Conservation (phyloP, 1,140 invertebrate species). For the Zaprionus ghesquierei region DNA sequence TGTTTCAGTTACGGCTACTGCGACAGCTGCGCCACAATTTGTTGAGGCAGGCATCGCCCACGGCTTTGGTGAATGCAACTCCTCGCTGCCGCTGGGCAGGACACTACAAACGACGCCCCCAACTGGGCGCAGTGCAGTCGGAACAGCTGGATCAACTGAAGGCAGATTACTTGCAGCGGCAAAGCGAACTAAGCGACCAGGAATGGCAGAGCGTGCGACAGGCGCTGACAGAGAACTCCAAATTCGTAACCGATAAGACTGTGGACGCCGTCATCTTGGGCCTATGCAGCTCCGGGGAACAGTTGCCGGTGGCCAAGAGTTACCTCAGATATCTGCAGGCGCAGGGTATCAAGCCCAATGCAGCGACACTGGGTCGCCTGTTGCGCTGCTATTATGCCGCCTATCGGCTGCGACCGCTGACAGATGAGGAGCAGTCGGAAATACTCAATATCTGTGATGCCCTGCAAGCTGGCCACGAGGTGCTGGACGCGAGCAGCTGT, state of each 20-base stretch:
- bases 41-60: background rate
- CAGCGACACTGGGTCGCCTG: conserved; percentile 84
- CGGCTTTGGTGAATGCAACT: background rate
- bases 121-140: conserved; percentile 30
- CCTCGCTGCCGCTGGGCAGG: conserved; percentile 37
- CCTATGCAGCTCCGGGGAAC: conserved; percentile 80
- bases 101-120: conserved; percentile 48
- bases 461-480: conserved; percentile 84
- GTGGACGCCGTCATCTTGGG: conserved; percentile 85
- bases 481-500: conserved; percentile 85
- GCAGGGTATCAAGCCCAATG: conserved; percentile 83
- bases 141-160: conserved; percentile 60
- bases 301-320: conserved; percentile 83
- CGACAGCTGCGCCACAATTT: conserved; percentile 13
- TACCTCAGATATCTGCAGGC: conserved; percentile 85
- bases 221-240: conserved; percentile 46
- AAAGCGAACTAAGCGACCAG: conserved; percentile 21
- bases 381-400: conserved; percentile 84
- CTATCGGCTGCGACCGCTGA: conserved; percentile 74
- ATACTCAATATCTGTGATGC: conserved; percentile 84
- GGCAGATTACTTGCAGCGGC: conserved; percentile 38
- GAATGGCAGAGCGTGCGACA: conserved; percentile 59
- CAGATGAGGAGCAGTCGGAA: conserved; percentile 83
- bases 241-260: conserved; percentile 82
- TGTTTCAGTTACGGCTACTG: conserved; percentile 54